Base-by-base conservation (phyloP, 2,113 vertebrate genomes). In the Podocnemis expansa region DNA sequence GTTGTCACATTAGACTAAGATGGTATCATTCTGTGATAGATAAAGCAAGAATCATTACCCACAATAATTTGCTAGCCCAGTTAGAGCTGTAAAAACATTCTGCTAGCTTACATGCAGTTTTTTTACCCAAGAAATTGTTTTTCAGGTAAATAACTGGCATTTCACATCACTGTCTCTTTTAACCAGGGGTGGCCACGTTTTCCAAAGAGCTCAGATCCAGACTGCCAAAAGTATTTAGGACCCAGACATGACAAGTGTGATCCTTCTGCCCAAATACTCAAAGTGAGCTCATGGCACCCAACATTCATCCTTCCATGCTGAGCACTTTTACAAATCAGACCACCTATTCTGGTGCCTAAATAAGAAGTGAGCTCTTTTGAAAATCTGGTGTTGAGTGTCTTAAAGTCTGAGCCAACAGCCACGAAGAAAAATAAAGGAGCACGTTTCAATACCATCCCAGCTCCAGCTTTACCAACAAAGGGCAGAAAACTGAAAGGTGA, bases 381-480 rank as follows among this genome's bases (percentile, higher is more conserved):
- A 67, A 83, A 75, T 14, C 75, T 87, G 92, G 91, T 76, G 21
- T 90, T 84, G 87, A 81, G 76, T 51, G 60, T 14, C 60, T 22
- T 6, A 21, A 87, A 81, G 43, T 29, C 70, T 87, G 91, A 91
- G 70, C 34, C 76, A 85, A 24, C 51, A 91, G 78, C 38, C 8
- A 9, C n/a, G 54, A 85, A 89, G 22, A 3, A 17, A 90, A 84
- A 60, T 52, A 81, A 56, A 56, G 55, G 43, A 91, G 82, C 31
- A 0, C 0, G 81, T 29, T 45, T 19, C 91, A 94, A 93, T 73
- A 43, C 25, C 54, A 55, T 21, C 78, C 70, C 17, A 85, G 91
- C 87, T 95, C 82, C 58, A 52, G 87, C 86, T 38, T 95, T 88
- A 22, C 45, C 89, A 94, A 85, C 93, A 93, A 96, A 88, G 78